A percentile compares a stretch with the other conserved stretches of the same genome.
Evolutionary conservation across 2,113 vertebrate species (phyloP).

Genomic region (Pituophis catenifer): DNA sequence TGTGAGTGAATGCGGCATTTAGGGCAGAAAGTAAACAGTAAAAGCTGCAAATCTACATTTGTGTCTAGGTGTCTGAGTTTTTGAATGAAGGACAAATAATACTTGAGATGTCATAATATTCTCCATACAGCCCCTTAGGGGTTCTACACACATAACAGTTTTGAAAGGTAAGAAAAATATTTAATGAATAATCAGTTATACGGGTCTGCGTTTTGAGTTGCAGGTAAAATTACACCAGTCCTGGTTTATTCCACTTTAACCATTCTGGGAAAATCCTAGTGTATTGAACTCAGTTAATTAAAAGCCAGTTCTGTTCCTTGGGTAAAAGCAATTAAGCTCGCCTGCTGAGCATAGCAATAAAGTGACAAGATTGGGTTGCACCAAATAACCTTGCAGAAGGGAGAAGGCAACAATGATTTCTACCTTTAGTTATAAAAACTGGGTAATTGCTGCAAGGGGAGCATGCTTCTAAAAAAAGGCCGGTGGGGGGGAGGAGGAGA

Average conservation of each 20-base stretch:
- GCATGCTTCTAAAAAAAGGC: not conserved
- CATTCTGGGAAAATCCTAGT: not conserved
- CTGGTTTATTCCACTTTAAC: not conserved
- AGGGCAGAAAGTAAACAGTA: not conserved
- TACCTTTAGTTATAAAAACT: not conserved
- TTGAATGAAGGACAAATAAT: not conserved
- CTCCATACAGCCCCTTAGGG: not conserved
- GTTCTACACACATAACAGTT: not conserved
- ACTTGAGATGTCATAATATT: not conserved
- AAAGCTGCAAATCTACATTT: not conserved
- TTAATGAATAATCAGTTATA: not conserved
- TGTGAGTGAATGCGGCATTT: not conserved
- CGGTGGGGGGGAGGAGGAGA: not conserved
- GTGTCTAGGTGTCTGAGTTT: not conserved
- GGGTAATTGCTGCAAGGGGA: conserved; percentile 4
- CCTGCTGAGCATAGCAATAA: conserved; percentile 25
- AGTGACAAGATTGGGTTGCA: not conserved
- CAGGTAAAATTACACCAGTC: not conserved
- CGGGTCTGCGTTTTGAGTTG: not conserved
- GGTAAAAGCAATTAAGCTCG: conserved; percentile 15
- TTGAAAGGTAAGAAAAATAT: not conserved
- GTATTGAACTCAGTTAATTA: conserved; percentile 14
- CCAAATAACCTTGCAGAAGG: not conserved
- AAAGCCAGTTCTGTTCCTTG: conserved; percentile 35
- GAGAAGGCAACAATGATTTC: not conserved